Conservation (phyloP, 1,140 invertebrate genomes). For the Apocrypta bakeri region DNA sequence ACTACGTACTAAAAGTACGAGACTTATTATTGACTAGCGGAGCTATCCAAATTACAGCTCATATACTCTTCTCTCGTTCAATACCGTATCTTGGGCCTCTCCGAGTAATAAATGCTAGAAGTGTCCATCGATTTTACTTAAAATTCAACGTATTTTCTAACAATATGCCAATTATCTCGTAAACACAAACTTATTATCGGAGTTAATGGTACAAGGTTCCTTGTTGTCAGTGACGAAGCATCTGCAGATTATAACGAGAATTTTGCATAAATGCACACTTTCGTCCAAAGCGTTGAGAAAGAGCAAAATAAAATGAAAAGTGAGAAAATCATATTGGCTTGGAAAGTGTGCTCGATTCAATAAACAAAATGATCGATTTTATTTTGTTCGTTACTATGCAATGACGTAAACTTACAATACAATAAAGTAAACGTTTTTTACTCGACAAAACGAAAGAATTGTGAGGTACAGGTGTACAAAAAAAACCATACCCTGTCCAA, state of each 20-base stretch:
- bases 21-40: background rate
- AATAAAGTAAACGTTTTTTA: background rate
- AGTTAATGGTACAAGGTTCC: background rate
- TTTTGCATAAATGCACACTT: background rate
- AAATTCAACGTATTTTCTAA: background rate
- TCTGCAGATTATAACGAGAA: background rate
- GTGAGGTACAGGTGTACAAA: background rate
- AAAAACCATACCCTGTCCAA: background rate
- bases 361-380: too few species aligned
- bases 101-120: background rate
- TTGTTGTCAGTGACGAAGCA: background rate
- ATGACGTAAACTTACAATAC: background rate
- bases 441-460: background rate
- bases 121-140: background rate
- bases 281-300: too few species aligned
- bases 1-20: background rate
- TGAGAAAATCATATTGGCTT: background rate
- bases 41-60: background rate
- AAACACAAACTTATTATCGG: background rate
- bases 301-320: background rate
- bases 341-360: background rate
- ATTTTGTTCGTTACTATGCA: too few species aligned
- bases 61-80: background rate
- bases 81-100: background rate
- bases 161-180: constrained; percentile 8